phyloP scores from a whole-genome alignment of 2,888 invertebrate genomes.

The Cerceris rybyensis region DNA sequence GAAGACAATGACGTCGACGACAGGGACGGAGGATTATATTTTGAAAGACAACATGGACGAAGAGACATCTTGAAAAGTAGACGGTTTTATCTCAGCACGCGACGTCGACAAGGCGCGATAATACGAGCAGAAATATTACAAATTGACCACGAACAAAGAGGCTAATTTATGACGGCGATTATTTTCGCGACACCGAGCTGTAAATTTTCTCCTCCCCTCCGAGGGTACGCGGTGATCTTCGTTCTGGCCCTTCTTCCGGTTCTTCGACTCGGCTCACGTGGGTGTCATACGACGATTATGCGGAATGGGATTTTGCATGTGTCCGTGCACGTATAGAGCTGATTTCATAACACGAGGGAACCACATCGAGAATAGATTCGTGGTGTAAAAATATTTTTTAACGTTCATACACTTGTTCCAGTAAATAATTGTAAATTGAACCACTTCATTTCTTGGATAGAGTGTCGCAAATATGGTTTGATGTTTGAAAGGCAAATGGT shows the following conservation, averaged over 20 bases:
- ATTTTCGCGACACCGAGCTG: slow-evolving; percentile 26
- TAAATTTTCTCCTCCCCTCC: slow-evolving; percentile 20
- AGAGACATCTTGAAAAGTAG: background rate
- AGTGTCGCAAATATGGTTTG: too few relatives aligned
- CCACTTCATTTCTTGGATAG: too few relatives aligned
- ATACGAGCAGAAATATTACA: slow-evolving; percentile 2
- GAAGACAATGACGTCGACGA: background rate
- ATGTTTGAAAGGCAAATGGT: too few relatives aligned
- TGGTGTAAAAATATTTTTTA: too few relatives aligned
- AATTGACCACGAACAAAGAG: slow-evolving; percentile 9
- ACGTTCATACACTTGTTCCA: too few relatives aligned
- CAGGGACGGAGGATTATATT: background rate
- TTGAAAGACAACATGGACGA: background rate
- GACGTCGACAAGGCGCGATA: slow-evolving; percentile 3
- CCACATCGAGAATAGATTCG: too few relatives aligned
- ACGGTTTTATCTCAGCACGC: background rate
- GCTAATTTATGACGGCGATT: slow-evolving; percentile 35
- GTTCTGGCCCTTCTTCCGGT: slow-evolving; percentile 31
- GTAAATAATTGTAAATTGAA: too few relatives aligned
- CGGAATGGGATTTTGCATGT: slow-evolving; percentile 36
- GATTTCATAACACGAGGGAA: too few relatives aligned
- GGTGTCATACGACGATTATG: slow-evolving; percentile 48
- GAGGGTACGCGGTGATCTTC: slow-evolving; percentile 9
- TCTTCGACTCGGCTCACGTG: slow-evolving; percentile 37
- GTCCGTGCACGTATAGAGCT: background rate